Evolutionary conservation across 2,797 vertebrate genomes (phyloP).

Genomic region (Centropyge bicolor): DNA sequence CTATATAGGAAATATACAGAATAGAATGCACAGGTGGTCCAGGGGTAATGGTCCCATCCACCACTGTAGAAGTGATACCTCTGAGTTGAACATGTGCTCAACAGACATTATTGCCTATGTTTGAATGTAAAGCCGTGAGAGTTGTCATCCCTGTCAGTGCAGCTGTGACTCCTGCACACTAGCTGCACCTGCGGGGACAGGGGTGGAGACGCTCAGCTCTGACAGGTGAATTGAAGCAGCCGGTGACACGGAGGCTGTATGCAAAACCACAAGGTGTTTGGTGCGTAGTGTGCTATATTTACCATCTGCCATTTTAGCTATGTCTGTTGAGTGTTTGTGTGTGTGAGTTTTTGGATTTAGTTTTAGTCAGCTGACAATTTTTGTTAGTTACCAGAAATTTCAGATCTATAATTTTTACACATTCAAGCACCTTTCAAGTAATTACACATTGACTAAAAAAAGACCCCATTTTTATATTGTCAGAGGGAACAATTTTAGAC

Average conservation of each 20-base stretch:
- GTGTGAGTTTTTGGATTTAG: background rate
- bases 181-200: background rate
- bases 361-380: background rate
- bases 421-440: background rate
- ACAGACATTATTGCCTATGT: background rate
- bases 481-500: background rate
- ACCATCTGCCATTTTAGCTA: background rate
- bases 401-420: constrained; percentile 1
- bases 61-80: background rate
- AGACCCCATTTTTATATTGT: background rate
- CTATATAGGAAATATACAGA: background rate
- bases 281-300: background rate
- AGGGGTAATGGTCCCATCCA: background rate
- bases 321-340: too few species aligned
- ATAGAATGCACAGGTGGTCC: background rate
- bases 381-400: background rate
- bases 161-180: background rate
- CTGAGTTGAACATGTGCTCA: background rate
- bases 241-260: background rate
- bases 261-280: background rate
- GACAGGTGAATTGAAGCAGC: background rate
- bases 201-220: background rate
- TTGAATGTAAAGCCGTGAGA: background rate
- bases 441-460: background rate
- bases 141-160: background rate